phyloP scores from a whole-genome alignment of 2,888 invertebrate genomes.

The Nysson spinosus region DNA sequence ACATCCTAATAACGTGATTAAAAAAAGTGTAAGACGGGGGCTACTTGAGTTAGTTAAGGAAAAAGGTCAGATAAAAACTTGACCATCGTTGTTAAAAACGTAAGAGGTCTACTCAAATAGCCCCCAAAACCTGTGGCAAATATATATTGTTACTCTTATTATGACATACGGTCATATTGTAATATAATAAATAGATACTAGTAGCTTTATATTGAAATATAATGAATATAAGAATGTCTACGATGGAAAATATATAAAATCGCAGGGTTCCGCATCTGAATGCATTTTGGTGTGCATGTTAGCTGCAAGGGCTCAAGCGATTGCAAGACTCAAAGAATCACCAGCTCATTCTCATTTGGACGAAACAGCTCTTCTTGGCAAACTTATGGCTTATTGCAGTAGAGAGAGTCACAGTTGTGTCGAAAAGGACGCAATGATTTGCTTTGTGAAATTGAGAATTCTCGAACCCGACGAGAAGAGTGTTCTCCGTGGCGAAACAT shows the following conservation, averaged over 20 bases:
- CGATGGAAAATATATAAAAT: not conserved
- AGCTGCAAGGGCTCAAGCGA: conserved; percentile 93
- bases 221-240: not conserved
- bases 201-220: not conserved
- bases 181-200: no score
- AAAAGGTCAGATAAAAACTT: no score
- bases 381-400: conserved; percentile 95
- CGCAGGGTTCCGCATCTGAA: conserved; percentile 96
- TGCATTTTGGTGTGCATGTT: conserved; percentile 95
- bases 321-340: conserved; percentile 88
- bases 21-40: no score
- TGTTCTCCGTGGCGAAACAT: conserved; percentile 87
- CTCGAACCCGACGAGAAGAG: conserved; percentile 92
- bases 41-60: no score
- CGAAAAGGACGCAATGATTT: conserved; percentile 96
- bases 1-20: no score
- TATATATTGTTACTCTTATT: no score
- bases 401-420: conserved; percentile 95
- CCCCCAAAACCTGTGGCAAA: no score
- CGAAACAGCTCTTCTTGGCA: conserved; percentile 93
- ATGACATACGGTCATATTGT: no score
- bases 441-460: conserved; percentile 93
- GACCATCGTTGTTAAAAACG: no score
- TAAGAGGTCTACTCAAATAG: no score
- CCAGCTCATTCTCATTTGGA: conserved; percentile 89